phyloP scores from a whole-genome alignment of 2,888 invertebrate genomes.

The Venusia cambrica region DNA sequence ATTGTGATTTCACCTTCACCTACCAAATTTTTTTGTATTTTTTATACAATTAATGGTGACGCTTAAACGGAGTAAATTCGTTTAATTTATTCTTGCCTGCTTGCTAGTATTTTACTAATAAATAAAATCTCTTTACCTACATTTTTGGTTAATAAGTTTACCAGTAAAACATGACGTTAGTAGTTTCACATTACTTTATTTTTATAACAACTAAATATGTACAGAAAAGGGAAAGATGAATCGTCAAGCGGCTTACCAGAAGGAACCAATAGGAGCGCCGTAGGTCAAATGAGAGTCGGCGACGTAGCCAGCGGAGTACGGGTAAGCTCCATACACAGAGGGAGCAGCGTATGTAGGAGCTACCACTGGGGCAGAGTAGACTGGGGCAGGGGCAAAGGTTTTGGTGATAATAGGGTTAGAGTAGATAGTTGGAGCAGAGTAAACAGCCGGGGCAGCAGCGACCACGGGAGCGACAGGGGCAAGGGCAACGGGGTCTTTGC shows the following conservation, averaged over 20 bases:
- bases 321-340: conserved; percentile 25
- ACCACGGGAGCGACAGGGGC: conserved; percentile 39
- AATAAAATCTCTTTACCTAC: too few relatives aligned
- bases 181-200: conserved; percentile 44
- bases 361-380: conserved; percentile 18
- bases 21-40: too few relatives aligned
- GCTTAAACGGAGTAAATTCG: too few relatives aligned
- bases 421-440: conserved; percentile 33
- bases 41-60: too few relatives aligned
- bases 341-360: conserved; percentile 16
- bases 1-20: too few relatives aligned
- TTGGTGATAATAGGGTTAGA: too few relatives aligned
- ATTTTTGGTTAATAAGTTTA: too few relatives aligned
- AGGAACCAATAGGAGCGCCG: conserved; percentile 25
- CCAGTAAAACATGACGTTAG: conserved; percentile 17
- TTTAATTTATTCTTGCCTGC: too few relatives aligned
- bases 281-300: conserved; percentile 27
- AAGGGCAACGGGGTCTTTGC: conserved; percentile 67
- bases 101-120: too few relatives aligned
- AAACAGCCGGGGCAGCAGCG: conserved; percentile 34
- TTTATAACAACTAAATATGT: conserved; percentile 36
- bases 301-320: conserved; percentile 24
- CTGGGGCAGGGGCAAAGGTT: conserved; percentile 32
- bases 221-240: conserved; percentile 31
- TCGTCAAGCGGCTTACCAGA: conserved; percentile 31